Evolutionary conservation across 2,888 invertebrate species (phyloP).

Genomic region (Ectemnius cavifrons): DNA sequence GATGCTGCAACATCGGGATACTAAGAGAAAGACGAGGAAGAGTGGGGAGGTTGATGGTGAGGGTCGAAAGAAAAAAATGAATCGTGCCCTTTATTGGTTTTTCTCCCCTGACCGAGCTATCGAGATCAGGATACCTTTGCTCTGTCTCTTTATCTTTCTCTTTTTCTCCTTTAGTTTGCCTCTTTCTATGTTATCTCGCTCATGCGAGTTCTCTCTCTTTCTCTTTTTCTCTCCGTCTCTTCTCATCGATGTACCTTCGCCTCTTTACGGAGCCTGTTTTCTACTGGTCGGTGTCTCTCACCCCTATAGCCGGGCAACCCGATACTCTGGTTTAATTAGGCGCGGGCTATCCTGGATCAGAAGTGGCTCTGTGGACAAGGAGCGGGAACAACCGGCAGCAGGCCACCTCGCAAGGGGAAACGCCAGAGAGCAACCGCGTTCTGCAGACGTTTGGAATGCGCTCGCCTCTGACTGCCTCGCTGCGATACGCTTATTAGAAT

Average conservation of each 20-base stretch:
- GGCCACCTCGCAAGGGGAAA: conserved; percentile 27
- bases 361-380: conserved; percentile 18
- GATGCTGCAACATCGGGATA: not conserved
- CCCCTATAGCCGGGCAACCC: conserved; percentile 19
- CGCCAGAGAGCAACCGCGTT: not conserved
- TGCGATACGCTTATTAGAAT: too few species aligned
- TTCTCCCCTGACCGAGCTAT: conserved; percentile 16
- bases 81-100: conserved; percentile 51
- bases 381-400: not conserved
- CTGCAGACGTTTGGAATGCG: not conserved
- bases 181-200: not conserved
- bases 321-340: conserved; percentile 58
- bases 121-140: not conserved
- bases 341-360: conserved; percentile 39
- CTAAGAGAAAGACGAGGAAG: conserved; percentile 6
- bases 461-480: too few species aligned
- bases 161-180: not conserved
- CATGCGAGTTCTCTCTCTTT: not conserved
- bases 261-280: too few species aligned
- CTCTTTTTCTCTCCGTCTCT: not conserved
- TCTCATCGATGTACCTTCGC: conserved; percentile 28
- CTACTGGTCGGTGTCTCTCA: not conserved
- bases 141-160: not conserved
- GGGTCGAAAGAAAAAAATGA: conserved; percentile 29
- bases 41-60: not conserved